Evolutionary conservation across 2,888 invertebrate genomes (phyloP), one percentile per base, ranked within the genome.

Genomic region (Bembecia ichneumoniformis): DNA sequence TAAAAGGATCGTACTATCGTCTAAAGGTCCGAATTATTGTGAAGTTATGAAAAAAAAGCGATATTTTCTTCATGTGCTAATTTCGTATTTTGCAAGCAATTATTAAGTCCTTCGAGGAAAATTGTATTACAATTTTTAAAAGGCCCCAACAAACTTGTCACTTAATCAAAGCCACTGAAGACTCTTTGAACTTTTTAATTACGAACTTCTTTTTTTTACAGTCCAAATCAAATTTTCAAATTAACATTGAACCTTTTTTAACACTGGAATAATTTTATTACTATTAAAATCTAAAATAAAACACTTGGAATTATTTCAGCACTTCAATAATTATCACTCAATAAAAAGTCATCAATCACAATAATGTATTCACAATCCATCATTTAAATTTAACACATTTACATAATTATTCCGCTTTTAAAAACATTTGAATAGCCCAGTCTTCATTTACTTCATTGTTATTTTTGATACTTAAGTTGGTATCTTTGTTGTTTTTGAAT

Each of bases 121-220:
- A n/a, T 40, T 40, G 40, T 40, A 40, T 40, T 14, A 13, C 7
- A 40, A 11, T 49, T 47, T 20, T 40, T 17, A 17, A 47, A 48
- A 47, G 28, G 53, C 40, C 52, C 48, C 46, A 48, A 47, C 35
- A 16, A 56, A 55, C 54, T 55, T 56, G 35, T 51, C 53, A 57
- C 58, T 60, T 57, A 59, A 61, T 60, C 57, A 55, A 57, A 58
- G 53, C 51, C 47, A 49, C 46, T 51, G 49, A 56, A 48, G 52
- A 14, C 51, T 50, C 53, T 52, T 52, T 57, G 52, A 54, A 53
- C 53, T 55, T 56, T 56, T 56, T 55, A 54, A 54, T 56, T 52
- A 56, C 51, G 51, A 4, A 44, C 13, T 11, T n/a, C 7, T 13
- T 40, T 40, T 44, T 44, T 44, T 44, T 4, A 15, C 16, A 15